Evolutionary conservation across 2,113 vertebrate genomes (phyloP), one percentile per base, ranked within the genome.

Genomic region (Brienomyrus longianalis): DNA sequence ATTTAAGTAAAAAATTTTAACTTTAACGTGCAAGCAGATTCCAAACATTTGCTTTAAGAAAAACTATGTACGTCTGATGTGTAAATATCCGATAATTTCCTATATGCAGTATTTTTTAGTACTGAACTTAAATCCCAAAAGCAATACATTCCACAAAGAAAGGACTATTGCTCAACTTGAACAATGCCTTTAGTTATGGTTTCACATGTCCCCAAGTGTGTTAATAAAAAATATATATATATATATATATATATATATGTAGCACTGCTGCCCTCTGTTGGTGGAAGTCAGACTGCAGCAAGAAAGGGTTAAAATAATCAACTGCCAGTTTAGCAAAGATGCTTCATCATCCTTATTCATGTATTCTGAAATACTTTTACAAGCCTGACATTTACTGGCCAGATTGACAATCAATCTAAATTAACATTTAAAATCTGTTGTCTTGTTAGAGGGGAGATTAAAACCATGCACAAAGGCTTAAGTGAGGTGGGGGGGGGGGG

Each of bases 221-320:
- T 15, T 56, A 35, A 7, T 19, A 19, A 31, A 56, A 54, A 51
- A 35, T 0, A 85, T 59, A 2, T 21, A 13, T 3, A 80, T 56
- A n/a, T n/a, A n/a, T n/a, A n/a, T n/a, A n/a, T n/a, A 35, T 0
- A 85, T 59, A 2, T 21, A 13, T 3, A 80, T 56, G 74, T 77
- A 66, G 88, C 52, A 48, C 23, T 91, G 83, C 91, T 92, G 90
- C 90, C 91, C 91, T 90, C 92, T 92, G 50, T 70, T 93, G 91
- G 91, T 89, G 21, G 19, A n/a, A 7, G 23, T 43, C 17, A 35
- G 51, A 56, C 70, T 52, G 27, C 88, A 51, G 47, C 31, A 50
- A 23, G 74, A 19, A 52, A 83, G 27, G 35, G 39, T 5, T 39
- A 13, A 88, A 66, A 45, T 88, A 23, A 66, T 48, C 31, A 10